phyloP scores from a whole-genome alignment of 2,113 vertebrate species.

The Trochalopteron elliotii region DNA sequence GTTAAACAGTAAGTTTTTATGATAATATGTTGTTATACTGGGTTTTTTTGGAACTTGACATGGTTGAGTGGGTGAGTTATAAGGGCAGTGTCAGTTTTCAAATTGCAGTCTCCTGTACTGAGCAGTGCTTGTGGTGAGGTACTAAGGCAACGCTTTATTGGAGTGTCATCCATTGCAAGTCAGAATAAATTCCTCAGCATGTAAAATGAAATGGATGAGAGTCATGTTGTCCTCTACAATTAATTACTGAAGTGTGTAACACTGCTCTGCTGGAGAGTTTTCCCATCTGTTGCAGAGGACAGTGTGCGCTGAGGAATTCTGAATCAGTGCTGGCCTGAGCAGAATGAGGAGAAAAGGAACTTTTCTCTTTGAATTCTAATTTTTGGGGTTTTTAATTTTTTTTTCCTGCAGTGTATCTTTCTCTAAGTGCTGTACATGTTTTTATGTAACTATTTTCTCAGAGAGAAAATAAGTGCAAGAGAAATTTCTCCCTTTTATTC shows the following conservation, averaged over 20 bases:
- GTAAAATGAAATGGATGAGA: neutral
- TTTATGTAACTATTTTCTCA: neutral
- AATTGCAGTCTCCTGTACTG: neutral
- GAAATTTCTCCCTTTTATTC: neutral
- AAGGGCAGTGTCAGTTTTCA: neutral
- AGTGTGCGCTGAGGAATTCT: neutral
- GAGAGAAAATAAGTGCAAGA: neutral
- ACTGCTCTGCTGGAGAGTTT: neutral
- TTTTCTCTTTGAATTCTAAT: neutral
- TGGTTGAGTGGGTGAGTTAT: neutral
- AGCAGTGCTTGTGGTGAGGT: neutral
- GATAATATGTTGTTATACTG: neutral
- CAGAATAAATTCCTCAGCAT: neutral
- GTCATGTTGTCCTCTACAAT: neutral
- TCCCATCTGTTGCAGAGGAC: neutral
- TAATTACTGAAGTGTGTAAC: neutral
- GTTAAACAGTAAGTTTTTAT: neutral
- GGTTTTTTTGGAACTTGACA: neutral
- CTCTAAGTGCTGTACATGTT: neutral
- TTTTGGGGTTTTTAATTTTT: rapidly evolving
- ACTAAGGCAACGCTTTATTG: neutral
- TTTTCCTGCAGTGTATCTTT: neutral
- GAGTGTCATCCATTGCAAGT: neutral
- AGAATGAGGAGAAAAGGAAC: neutral
- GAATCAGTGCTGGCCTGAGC: neutral